Conservation (phyloP, 2,888 invertebrate species). For the Tanypteryx hageni region DNA sequence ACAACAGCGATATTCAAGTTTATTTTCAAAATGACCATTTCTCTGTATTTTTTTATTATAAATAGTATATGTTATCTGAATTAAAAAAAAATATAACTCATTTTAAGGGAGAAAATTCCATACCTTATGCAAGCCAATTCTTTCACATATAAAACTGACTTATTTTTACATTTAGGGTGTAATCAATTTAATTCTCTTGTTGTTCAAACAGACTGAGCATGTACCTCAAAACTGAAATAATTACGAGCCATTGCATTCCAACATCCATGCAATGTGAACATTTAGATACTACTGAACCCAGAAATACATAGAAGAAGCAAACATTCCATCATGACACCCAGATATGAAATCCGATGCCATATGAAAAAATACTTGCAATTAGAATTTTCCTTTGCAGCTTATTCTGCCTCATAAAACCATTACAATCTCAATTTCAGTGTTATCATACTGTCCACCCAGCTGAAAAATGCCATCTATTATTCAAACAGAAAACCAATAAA, state of each 20-base stretch:
- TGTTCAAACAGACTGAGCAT: background rate
- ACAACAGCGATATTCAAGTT: too few relatives aligned
- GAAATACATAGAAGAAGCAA: background rate
- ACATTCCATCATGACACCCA: conserved; percentile 14
- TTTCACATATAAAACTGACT: too few relatives aligned
- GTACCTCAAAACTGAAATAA: background rate
- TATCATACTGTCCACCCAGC: conserved; percentile 23
- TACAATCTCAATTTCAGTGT: conserved; percentile 32
- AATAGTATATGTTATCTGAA: too few relatives aligned
- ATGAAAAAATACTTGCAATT: conserved; percentile 10
- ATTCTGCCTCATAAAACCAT: conserved; percentile 21
- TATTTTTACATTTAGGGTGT: conserved; percentile 66
- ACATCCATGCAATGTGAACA: conserved; percentile 1
- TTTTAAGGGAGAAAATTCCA: too few relatives aligned
- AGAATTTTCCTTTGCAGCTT: background rate
- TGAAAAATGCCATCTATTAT: conserved; percentile 27
- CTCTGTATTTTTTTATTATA: too few relatives aligned
- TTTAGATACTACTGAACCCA: background rate
- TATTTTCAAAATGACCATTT: too few relatives aligned
- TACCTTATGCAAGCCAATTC: too few relatives aligned
- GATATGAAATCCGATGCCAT: background rate
- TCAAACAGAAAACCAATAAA: conserved; percentile 7
- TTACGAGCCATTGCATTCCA: conserved; percentile 1
- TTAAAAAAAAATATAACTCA: too few relatives aligned
- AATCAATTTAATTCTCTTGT: background rate